Conservation (phyloP, 1,140 invertebrate genomes). For the Megalopta genalis region DNA sequence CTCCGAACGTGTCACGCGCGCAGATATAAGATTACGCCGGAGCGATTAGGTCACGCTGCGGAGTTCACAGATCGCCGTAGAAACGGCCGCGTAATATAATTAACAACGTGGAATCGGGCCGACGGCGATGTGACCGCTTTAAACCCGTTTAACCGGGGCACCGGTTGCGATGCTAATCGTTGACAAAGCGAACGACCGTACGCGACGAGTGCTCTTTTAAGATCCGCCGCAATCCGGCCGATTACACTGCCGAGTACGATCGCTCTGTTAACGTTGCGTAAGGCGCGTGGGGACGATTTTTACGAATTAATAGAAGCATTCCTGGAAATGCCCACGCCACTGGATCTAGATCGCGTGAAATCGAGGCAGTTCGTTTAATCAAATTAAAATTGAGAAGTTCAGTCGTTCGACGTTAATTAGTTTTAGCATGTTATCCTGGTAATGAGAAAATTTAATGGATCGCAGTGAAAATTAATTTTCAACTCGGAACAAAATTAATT, state of each 20-base stretch:
- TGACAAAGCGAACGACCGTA: neutral
- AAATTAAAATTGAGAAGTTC: too few relatives aligned
- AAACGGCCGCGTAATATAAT: slow-evolving; percentile 14
- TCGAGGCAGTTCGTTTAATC: too few relatives aligned
- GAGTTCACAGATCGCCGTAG: neutral
- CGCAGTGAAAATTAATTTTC: too few relatives aligned
- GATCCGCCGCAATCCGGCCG: neutral
- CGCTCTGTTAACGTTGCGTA: neutral
- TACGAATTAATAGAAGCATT: too few relatives aligned
- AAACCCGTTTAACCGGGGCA: slow-evolving; percentile 7
- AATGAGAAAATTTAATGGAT: too few relatives aligned
- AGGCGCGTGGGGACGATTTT: too few relatives aligned
- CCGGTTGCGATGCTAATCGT: slow-evolving; percentile 4
- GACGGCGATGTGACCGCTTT: slow-evolving; percentile 8
- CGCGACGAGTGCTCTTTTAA: too few relatives aligned
- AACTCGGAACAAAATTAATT: too few relatives aligned
- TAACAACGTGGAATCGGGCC: slow-evolving; percentile 12
- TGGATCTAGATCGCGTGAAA: too few relatives aligned
- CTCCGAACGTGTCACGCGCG: neutral
- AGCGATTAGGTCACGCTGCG: neutral
- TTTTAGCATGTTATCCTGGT: too few relatives aligned
- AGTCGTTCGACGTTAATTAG: too few relatives aligned
- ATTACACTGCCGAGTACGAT: neutral
- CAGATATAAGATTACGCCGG: neutral
- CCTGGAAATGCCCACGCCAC: too few relatives aligned